Conservation (phyloP, 2,113 vertebrate species). For the Tinamus guttatus region DNA sequence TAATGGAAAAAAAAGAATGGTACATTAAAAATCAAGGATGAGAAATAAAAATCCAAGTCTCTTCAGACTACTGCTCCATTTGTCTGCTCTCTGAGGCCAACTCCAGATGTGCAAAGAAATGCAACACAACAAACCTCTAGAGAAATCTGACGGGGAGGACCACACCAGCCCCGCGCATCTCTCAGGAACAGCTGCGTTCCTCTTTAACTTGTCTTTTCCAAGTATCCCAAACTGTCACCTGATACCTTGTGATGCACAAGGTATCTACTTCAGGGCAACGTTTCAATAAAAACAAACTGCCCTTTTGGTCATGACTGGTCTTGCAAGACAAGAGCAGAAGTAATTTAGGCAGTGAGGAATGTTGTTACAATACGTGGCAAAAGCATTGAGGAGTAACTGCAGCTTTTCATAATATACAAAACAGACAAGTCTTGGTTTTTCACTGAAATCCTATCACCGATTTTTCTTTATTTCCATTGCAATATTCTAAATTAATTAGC, state of each 20-base stretch:
- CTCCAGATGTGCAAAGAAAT: constrained; percentile 9
- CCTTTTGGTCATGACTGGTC: background rate
- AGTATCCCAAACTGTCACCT: background rate
- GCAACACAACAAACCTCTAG: background rate
- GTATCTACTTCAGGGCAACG: background rate
- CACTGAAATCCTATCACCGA: background rate
- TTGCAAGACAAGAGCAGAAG: background rate
- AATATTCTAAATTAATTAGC: constrained; percentile 20
- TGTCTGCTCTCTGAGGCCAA: background rate
- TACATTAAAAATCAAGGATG: background rate
- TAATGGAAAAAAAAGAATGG: background rate
- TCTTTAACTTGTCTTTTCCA: background rate
- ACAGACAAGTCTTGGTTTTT: background rate
- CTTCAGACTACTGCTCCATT: background rate
- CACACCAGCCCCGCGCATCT: background rate
- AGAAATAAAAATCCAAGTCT: background rate
- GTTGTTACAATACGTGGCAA: background rate
- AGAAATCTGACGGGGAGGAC: background rate
- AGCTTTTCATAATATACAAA: constrained; percentile 22
- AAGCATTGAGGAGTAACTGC: background rate
- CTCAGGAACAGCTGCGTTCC: background rate
- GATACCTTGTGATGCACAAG: background rate
- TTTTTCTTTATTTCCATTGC: background rate
- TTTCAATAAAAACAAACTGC: background rate
- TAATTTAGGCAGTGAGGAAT: background rate